Base-by-base conservation (phyloP, 2,797 vertebrate genomes). In the Gymnothorax reevesii region DNA sequence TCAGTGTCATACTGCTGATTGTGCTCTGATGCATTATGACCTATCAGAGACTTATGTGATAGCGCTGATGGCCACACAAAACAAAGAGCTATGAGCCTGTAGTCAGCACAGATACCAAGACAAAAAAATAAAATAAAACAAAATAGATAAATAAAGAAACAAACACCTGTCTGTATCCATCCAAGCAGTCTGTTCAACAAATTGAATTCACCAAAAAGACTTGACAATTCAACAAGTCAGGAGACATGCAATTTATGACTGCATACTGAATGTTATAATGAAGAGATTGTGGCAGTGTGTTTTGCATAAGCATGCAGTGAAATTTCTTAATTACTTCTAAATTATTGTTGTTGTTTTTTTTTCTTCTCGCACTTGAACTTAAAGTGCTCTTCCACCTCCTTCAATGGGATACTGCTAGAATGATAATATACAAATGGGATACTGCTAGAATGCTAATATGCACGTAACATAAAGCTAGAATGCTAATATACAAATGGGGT, bases 21-120 rank as follows among this genome's bases (percentile, higher is more conserved):
- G 69, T 33, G n/a, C 69, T 73, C 69, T 27, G 69, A 73, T n/a
- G 64, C 8, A 73, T 9, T 73, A 86, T 84, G 77, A 91, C 12
- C n/a, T n/a, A n/a, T 57, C 42, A 49, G 73, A 49, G 6, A 12
- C 12, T 20, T 20, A 49, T 15, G 17, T 52, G 33, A 77, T 17
- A 52, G 20, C 49, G 54, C 0, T 15, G 17, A 27, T 7, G 10
- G 17, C 9, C 49, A 8, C n/a, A 20, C 49, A 54, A 79, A 52
- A 6, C 7, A 20, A 54, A 22, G 5, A 6, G 9, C 49, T 20
- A 79, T 79, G 22, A 17, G 12, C 69, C 33, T 12, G 7, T 27
- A 3, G 9, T 27, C 73, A 52, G 12, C 12, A 49, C 12, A 5
- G 73, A 17, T 27, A 73, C 73, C 75, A 54, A 54, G 75, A 20